Evolutionary conservation across 2,888 invertebrate species (phyloP), one percentile per base, ranked within the genome.

Genomic region (Lochmaea capreae): DNA sequence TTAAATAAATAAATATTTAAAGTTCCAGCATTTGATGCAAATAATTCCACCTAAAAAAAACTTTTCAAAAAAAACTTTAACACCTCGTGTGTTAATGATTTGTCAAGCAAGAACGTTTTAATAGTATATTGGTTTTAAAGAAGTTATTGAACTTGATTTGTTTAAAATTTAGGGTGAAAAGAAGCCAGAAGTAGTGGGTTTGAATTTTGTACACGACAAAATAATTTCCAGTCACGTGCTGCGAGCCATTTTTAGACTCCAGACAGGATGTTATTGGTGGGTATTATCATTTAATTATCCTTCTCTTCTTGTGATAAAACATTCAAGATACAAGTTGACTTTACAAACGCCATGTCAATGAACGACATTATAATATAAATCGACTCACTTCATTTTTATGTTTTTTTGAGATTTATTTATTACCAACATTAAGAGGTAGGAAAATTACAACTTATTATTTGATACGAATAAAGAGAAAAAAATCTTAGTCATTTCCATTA

Each of bases 261-360:
- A 54, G 18, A 54, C 54, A 54, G 54, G 54, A 54, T 54, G 54
- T 54, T 54, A 54, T 10, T 54, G 54, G 54, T 54, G 54, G 18
- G 54, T 16, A 54, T 54, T 54, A 54, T 54, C 54, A 54, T 54
- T 54, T 54, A 54, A 54, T 54, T 18, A 16, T 18, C 18, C 10
- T 46, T 46, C 14, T 46, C 46, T 46, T 54, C 54, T 54, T 9
- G 16, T 54, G 54, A 54, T 54, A 54, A 54, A 54, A 18, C 10
- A 54, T 54, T 54, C 54, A 54, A 54, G 10, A 9, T 54, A 54
- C 16, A 54, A 18, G 16, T 10, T 16, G 16, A 46, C 46, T 46
- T 12, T 46, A 54, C 54, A 54, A 54, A 18, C 18, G 16, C 18
- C 54, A 11, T 54, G 54, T 54, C 54, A 54, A 16, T 54, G 54